Conservation (phyloP, 2,797 vertebrate genomes). For the Fistularia commersonii region DNA sequence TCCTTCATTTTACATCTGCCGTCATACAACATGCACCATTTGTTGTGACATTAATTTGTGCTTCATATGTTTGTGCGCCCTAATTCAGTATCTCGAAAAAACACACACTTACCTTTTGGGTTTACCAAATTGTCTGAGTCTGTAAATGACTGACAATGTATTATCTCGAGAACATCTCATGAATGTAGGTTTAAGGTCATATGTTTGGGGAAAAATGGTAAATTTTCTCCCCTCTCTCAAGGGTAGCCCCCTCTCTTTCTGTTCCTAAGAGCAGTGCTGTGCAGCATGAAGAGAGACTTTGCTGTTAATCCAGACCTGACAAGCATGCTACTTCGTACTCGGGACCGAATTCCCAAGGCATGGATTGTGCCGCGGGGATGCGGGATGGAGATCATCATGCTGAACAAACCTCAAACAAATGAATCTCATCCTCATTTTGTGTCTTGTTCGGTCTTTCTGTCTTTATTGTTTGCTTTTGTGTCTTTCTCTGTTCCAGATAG, state of each 20-base stretch:
- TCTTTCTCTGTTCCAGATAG: constrained; percentile 86
- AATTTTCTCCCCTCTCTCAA: constrained; percentile 16
- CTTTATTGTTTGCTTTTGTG: constrained; percentile 72
- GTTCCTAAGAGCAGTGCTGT: constrained; percentile 35
- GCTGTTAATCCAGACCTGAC: constrained; percentile 51
- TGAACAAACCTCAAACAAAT: constrained; percentile 48
- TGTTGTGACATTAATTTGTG: background rate
- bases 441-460: constrained; percentile 63
- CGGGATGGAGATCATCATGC: constrained; percentile 25
- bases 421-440: constrained; percentile 66
- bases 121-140: no score
- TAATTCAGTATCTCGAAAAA: background rate
- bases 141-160: no score
- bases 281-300: constrained; percentile 58
- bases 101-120: background rate
- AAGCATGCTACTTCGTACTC: constrained; percentile 59
- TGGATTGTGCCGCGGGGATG: constrained; percentile 34
- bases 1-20: background rate
- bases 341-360: constrained; percentile 13
- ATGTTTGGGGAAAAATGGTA: background rate
- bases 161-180: no score
- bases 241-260: constrained; percentile 20
- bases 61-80: background rate
- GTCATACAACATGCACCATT: background rate
- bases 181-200: background rate